Conservation (phyloP, 2,888 invertebrate genomes). For the Deilephila elpenor region DNA sequence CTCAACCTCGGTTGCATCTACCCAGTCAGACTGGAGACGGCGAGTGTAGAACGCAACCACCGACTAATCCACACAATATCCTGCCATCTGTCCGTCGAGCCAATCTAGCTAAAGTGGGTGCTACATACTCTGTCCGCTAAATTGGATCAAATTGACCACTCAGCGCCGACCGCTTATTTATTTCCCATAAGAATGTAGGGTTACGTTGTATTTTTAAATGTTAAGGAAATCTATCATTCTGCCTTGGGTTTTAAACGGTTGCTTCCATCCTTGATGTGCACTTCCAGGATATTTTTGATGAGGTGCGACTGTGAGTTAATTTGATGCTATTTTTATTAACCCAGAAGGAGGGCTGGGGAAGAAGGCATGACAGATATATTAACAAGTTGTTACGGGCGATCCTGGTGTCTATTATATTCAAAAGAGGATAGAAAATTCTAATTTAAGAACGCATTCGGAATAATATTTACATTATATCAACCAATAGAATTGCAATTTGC, state of each 20-base stretch:
- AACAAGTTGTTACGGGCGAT: no score
- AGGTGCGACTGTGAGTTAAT: background rate
- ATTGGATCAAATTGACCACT: slow-evolving; percentile 78
- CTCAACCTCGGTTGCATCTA: slow-evolving; percentile 4
- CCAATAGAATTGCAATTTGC: background rate
- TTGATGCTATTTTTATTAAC: no score
- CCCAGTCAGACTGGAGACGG: background rate
- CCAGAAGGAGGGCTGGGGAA: no score
- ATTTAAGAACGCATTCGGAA: no score
- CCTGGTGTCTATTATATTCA: no score
- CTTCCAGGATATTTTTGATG: background rate
- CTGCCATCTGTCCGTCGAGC: slow-evolving; percentile 60
- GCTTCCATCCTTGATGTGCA: background rate
- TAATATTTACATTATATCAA: background rate
- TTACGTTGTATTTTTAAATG: background rate
- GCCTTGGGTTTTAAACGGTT: background rate
- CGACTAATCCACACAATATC: slow-evolving; percentile 63
- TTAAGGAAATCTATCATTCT: slow-evolving; percentile 6
- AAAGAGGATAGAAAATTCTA: no score
- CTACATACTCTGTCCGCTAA: slow-evolving; percentile 57
- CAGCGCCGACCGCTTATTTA: slow-evolving; percentile 54
- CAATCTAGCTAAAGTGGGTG: slow-evolving; percentile 66
- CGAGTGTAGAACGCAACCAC: slow-evolving; percentile 41
- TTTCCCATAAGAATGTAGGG: slow-evolving; percentile 53
- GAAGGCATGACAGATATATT: no score